Percentiles rank a stretch among this genome's conserved stretches.
phyloP scores from a whole-genome alignment of 1,140 invertebrate species.

The Diorhabda carinulata region DNA sequence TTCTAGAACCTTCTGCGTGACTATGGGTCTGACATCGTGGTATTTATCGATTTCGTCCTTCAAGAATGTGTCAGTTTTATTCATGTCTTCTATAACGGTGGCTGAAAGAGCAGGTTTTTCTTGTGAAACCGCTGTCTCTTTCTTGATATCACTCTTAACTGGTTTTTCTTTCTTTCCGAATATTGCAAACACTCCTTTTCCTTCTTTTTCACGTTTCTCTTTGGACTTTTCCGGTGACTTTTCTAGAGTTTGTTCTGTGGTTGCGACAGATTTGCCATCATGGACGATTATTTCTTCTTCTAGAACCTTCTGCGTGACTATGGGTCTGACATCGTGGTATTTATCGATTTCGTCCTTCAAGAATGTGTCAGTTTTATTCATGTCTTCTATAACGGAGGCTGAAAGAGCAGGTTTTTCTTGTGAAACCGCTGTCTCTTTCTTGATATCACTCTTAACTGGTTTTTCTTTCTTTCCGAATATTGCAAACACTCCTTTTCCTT shows the following conservation, averaged over 20 bases:
- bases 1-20: background rate
- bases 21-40: slow-evolving; percentile 24
- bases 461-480: slow-evolving; percentile 24
- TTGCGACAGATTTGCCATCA: background rate
- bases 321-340: slow-evolving; percentile 19
- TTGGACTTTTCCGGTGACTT: slow-evolving; percentile 9
- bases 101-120: slow-evolving; percentile 13
- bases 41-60: slow-evolving; percentile 29
- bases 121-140: background rate
- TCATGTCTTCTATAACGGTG: slow-evolving; percentile 8
- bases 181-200: slow-evolving; percentile 11
- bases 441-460: slow-evolving; percentile 10
- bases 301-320: background rate
- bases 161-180: background rate
- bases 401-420: background rate
- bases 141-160: slow-evolving; percentile 13
- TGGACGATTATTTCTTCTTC: background rate
- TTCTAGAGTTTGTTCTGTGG: background rate
- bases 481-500: slow-evolving; percentile 21
- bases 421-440: background rate
- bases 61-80: slow-evolving; percentile 22
- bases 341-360: slow-evolving; percentile 18
- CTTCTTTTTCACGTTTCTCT: slow-evolving; percentile 1
- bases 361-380: slow-evolving; percentile 7
- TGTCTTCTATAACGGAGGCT: background rate